Percentiles rank a stretch among this genome's conserved stretches.
Evolutionary conservation across 2,888 invertebrate genomes (phyloP).

Genomic region (Lasioglossum villosulum): DNA sequence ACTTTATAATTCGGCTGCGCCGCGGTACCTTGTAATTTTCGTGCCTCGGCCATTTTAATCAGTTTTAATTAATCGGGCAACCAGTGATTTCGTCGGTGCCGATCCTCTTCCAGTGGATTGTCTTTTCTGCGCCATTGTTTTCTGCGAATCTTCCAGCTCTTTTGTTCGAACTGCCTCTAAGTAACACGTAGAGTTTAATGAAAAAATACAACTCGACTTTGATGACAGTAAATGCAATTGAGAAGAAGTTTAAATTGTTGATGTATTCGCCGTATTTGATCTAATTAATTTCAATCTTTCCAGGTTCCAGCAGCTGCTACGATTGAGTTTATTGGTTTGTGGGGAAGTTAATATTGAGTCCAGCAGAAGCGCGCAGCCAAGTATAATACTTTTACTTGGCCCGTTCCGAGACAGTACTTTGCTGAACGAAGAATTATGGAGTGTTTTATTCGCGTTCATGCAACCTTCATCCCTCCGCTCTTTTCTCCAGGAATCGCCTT

Average conservation of each 20-base stretch:
- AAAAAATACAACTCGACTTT: background rate
- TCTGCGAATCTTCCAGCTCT: background rate
- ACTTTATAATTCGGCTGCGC: background rate
- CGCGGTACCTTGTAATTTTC: constrained; percentile 6
- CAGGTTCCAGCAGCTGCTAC: background rate
- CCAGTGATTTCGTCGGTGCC: background rate
- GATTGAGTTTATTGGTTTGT: background rate
- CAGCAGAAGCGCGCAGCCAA: background rate
- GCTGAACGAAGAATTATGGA: constrained; percentile 12
- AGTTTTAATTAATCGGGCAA: constrained; percentile 9
- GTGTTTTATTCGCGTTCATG: constrained; percentile 15
- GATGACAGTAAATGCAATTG: background rate
- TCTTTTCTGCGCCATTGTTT: background rate
- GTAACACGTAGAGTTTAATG: background rate
- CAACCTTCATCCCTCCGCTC: constrained; percentile 13
- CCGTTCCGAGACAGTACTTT: background rate
- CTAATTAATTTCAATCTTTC: background rate
- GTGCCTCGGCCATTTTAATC: constrained; percentile 2
- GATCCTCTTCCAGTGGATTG: background rate
- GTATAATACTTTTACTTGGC: background rate
- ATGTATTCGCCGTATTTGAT: background rate
- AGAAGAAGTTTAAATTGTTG: background rate
- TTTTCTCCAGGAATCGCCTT: constrained; percentile 12
- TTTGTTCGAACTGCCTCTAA: background rate
- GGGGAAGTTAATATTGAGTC: background rate